These are phyloP conservation scores for Agelaius tricolor DNA, from an alignment of 2,113 vertebrate species.

Conservation along the genomic window DNA sequence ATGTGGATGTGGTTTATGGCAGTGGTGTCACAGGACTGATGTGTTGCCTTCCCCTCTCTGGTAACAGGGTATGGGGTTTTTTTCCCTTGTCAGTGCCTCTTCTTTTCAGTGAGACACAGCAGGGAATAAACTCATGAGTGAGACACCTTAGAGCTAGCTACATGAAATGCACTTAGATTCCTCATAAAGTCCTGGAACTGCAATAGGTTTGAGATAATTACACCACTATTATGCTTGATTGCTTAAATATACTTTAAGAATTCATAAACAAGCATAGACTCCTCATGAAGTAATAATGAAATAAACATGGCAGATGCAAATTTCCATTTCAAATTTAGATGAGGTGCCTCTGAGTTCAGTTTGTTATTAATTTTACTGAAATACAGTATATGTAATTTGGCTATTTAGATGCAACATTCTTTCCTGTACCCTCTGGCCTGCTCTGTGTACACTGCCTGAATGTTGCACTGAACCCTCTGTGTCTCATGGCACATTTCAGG, in stretches of 20 bases:
- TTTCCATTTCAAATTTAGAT: conserved; percentile 55
- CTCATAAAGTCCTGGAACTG: conserved; percentile 45
- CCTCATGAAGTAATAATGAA: conserved; percentile 67
- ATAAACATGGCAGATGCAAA: conserved; percentile 48
- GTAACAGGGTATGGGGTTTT: not conserved
- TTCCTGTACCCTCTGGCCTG: not conserved
- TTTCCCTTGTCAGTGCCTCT: not conserved
- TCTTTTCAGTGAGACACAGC: not conserved
- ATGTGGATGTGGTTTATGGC: not conserved
- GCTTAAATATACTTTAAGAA: conserved; percentile 69
- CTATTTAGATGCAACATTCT: conserved; percentile 22
- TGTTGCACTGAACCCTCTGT: not conserved
- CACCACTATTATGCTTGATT: conserved; percentile 63
- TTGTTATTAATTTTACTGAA: conserved; percentile 26
- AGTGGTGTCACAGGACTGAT: not conserved
- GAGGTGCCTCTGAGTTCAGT: conserved; percentile 21
- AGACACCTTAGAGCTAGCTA: conserved; percentile 18
- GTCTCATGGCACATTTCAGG: not conserved
- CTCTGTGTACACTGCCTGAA: not conserved
- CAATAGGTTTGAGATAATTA: conserved; percentile 64
- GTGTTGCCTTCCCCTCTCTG: not conserved
- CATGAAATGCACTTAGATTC: conserved; percentile 33
- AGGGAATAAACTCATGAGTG: not conserved
- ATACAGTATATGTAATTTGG: conserved; percentile 19
- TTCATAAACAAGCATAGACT: conserved; percentile 65